A percentile compares a stretch with the other conserved stretches of the same genome.
Conservation (phyloP, 2,797 vertebrate genomes). For the Falco columbarius region DNA sequence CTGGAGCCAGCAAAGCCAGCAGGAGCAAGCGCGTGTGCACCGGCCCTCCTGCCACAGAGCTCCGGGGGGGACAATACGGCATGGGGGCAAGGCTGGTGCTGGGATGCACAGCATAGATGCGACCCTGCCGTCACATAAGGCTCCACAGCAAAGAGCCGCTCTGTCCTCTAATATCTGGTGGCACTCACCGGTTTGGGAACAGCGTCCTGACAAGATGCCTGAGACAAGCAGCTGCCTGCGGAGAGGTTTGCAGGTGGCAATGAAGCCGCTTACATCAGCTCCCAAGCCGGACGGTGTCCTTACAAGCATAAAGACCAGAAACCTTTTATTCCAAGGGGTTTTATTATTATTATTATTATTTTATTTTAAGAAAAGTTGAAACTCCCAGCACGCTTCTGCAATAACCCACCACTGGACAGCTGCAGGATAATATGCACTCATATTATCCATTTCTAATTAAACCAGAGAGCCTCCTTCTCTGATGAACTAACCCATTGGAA, state of each 20-base stretch:
- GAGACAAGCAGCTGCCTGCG: neutral
- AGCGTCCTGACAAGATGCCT: neutral
- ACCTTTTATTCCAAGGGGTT: neutral
- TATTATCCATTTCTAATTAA: slow-evolving; percentile 8
- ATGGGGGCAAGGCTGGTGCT: neutral
- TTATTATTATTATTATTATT: neutral
- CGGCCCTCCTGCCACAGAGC: accelerated
- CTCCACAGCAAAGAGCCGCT: accelerated
- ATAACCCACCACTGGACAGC: neutral
- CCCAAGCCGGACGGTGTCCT: accelerated
- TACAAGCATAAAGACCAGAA: neutral
- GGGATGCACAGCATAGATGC: accelerated
- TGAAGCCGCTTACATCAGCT: neutral
- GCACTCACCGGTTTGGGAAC: accelerated
- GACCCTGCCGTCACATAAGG: neutral
- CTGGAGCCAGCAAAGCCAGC: neutral
- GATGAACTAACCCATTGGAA: slow-evolving; percentile 13
- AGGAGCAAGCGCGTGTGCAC: accelerated
- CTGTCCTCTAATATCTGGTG: accelerated
- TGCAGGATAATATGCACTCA: neutral
- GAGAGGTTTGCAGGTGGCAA: neutral
- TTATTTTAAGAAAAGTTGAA: neutral
- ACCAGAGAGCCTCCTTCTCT: neutral
- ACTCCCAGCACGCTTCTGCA: neutral
- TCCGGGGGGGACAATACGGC: accelerated